These are phyloP conservation scores for Ophioderma brevispina DNA, from an alignment of 35 echinoderm and acorn worm genomes.

Conservation along the genomic window DNA sequence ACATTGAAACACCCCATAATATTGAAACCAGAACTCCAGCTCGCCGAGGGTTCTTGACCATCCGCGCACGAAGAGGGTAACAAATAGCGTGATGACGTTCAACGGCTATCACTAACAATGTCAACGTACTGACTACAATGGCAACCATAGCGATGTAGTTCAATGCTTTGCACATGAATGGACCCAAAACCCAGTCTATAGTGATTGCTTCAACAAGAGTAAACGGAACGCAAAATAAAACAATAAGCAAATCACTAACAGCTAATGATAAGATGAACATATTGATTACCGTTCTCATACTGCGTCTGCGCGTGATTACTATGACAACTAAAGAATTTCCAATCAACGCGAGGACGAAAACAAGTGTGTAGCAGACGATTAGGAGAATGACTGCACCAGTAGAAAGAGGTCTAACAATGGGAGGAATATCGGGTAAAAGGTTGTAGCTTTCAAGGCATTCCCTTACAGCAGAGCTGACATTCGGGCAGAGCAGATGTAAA, in stretches of 20 bases:
- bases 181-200: slow-evolving; percentile 85
- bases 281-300: slow-evolving; percentile 91
- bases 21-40: slow-evolving; percentile 50
- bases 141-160: slow-evolving; percentile 83
- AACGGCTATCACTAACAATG: slow-evolving; percentile 75
- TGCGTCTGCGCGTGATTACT: slow-evolving; percentile 57
- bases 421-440: slow-evolving; percentile 16
- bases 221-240: slow-evolving; percentile 81
- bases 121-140: slow-evolving; percentile 69
- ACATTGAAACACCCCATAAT: slow-evolving; percentile 61
- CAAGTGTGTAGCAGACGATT: slow-evolving; percentile 54
- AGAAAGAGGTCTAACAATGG: slow-evolving; percentile 58
- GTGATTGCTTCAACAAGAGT: slow-evolving; percentile 78
- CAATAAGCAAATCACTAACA: slow-evolving; percentile 80
- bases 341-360: slow-evolving; percentile 67
- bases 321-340: slow-evolving; percentile 78
- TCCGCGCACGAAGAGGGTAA: slow-evolving; percentile 61
- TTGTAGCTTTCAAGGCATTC: slow-evolving; percentile 70
- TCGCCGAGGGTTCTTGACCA: slow-evolving; percentile 70
- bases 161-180: slow-evolving; percentile 82
- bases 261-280: slow-evolving; percentile 84
- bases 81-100: slow-evolving; percentile 94
- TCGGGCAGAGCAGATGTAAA: slow-evolving; percentile 64
- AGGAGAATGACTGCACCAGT: slow-evolving; percentile 33
- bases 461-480: slow-evolving; percentile 46